These are phyloP conservation scores for Thalpophila matura DNA, from an alignment of 2,888 invertebrate species.

Conservation along the genomic window DNA sequence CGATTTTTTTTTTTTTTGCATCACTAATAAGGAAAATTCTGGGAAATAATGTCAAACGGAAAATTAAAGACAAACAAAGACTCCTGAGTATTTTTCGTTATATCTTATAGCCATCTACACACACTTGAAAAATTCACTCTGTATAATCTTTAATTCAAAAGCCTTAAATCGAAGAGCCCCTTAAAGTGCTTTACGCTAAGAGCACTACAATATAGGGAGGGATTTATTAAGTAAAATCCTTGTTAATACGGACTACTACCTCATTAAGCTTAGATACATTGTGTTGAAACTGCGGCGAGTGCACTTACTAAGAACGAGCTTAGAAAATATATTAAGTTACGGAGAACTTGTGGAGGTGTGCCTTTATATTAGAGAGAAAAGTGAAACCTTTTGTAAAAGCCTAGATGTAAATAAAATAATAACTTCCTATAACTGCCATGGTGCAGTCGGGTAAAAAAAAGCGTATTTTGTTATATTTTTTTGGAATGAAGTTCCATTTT, in stretches of 20 bases:
- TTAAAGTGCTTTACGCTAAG: neutral
- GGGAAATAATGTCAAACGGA: too few species aligned
- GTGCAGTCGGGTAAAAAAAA: too few species aligned
- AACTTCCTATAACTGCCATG: too few species aligned
- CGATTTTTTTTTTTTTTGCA: too few species aligned
- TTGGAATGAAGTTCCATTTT: too few species aligned
- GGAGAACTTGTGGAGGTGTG: neutral
- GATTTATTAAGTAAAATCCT: conserved; percentile 14
- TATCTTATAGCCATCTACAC: neutral
- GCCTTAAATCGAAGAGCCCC: too few species aligned
- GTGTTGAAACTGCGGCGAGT: conserved; percentile 31
- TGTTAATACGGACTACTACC: conserved; percentile 2
- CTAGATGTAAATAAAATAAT: neutral
- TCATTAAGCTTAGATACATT: conserved; percentile 29
- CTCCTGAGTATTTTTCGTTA: too few species aligned
- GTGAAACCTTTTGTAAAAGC: too few species aligned
- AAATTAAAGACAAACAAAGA: too few species aligned
- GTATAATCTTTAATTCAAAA: neutral
- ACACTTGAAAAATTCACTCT: too few species aligned
- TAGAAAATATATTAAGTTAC: conserved; percentile 20
- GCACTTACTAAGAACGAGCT: conserved; percentile 29
- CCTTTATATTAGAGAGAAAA: neutral
- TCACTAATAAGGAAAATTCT: too few species aligned
- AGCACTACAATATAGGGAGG: neutral
- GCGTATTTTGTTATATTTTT: too few species aligned